Conservation (phyloP, 2,113 vertebrate genomes). For the Rhynchopsitta pachyrhyncha region DNA sequence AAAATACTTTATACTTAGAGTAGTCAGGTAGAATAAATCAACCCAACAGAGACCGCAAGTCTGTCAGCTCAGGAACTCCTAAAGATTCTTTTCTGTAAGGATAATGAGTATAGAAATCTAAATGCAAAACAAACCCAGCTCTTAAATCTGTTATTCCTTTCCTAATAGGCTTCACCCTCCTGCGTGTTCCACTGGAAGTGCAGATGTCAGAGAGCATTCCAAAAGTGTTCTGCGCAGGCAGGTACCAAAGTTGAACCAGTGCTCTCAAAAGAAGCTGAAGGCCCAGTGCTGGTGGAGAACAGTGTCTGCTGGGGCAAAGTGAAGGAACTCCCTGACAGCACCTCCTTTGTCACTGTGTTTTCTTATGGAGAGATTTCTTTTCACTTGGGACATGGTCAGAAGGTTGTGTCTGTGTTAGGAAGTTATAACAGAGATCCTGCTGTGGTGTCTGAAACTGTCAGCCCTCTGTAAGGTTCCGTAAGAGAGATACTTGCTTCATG, state of each 20-base stretch:
- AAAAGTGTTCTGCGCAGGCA: not conserved
- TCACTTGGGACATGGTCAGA: not conserved
- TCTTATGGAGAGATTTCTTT: not conserved
- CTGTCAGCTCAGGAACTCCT: not conserved
- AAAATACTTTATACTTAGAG: not conserved
- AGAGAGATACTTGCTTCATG: not conserved
- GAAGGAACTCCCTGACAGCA: not conserved
- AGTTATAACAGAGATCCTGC: not conserved
- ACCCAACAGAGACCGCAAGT: not conserved
- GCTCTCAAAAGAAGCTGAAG: not conserved
- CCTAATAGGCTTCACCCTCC: not conserved
- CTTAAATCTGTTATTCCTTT: not conserved
- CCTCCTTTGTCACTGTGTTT: not conserved
- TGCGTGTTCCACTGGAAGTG: not conserved
- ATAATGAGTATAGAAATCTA: not conserved
- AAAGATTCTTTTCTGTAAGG: not conserved
- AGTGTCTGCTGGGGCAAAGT: not conserved
- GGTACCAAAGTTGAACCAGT: not conserved
- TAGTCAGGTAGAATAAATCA: not conserved
- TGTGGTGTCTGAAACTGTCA: not conserved
- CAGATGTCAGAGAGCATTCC: not conserved
- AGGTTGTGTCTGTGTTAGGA: not conserved
- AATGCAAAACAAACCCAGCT: not conserved
- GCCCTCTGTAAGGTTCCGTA: not conserved
- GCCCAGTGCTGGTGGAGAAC: not conserved